phyloP scores from a whole-genome alignment of 2,888 invertebrate genomes.

The Drosophila flavopinicola region DNA sequence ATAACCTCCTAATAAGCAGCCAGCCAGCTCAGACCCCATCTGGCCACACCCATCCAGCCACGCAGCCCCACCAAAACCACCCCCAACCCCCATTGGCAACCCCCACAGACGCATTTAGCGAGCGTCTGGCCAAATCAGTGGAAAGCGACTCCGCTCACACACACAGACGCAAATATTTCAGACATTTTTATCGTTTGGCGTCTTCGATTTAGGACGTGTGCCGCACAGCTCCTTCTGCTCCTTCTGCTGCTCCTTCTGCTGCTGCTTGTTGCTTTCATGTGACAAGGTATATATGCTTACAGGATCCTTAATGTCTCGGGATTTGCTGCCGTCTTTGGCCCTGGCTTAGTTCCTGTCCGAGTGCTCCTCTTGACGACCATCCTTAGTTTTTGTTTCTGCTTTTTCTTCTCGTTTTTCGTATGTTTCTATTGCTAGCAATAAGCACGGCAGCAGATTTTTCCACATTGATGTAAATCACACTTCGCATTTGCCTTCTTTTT shows the following conservation, averaged over 20 bases:
- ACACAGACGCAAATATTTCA: constrained; percentile 72
- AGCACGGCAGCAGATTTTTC: constrained; percentile 71
- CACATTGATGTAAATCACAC: constrained; percentile 72
- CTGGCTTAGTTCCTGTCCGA: constrained; percentile 32
- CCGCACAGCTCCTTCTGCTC: constrained; percentile 2
- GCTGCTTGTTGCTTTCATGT: constrained; percentile 14
- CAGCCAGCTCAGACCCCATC: constrained; percentile 7
- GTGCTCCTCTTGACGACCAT: constrained; percentile 39
- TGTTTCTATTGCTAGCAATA: constrained; percentile 65
- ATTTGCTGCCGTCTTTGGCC: constrained; percentile 38
- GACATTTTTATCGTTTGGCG: constrained; percentile 84
- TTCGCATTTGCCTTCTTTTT: constrained; percentile 29
- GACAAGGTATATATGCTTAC: constrained; percentile 20
- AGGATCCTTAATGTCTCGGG: constrained; percentile 30
- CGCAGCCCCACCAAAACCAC: neutral
- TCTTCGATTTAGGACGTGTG: constrained; percentile 80
- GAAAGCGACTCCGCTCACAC: constrained; percentile 59
- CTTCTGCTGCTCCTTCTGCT: neutral
- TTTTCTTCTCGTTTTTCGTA: constrained; percentile 16
- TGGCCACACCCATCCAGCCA: constrained; percentile 45
- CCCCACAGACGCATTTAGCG: constrained; percentile 43
- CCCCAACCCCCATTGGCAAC: constrained; percentile 5
- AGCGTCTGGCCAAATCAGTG: constrained; percentile 75
- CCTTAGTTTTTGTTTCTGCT: constrained; percentile 42
- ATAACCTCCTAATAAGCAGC: constrained; percentile 77